A percentile compares a stretch with the other conserved stretches of the same genome.
phyloP scores from a whole-genome alignment of 2,113 vertebrate genomes.

The Chlorodrepanis virens region DNA sequence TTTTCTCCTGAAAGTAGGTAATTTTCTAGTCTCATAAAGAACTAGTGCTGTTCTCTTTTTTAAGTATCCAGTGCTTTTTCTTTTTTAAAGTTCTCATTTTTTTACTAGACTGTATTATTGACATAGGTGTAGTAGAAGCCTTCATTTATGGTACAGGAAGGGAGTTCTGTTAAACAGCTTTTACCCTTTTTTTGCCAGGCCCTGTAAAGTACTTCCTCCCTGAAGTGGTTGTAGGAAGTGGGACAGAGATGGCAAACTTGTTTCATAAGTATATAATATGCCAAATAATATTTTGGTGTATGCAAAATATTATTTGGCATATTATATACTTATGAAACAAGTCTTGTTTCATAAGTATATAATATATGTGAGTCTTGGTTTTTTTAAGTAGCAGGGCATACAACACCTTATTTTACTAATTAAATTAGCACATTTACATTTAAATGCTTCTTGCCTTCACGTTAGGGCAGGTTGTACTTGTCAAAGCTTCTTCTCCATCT shows the following conservation, averaged over 20 bases:
- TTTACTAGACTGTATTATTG: background rate
- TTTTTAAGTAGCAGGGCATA: background rate
- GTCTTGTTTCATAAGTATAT: background rate
- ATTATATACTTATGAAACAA: too few relatives aligned
- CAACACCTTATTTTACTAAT: background rate
- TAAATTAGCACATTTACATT: background rate
- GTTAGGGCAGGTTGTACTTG: background rate
- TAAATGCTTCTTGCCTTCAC: background rate
- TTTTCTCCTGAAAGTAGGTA: background rate
- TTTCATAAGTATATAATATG: background rate
- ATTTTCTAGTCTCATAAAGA: background rate
- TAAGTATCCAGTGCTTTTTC: background rate
- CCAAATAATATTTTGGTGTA: background rate
- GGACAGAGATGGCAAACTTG: background rate
- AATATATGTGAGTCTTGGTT: background rate
- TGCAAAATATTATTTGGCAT: background rate
- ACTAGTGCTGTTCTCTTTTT: background rate
- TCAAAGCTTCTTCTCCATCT: background rate
- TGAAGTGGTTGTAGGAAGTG: background rate
- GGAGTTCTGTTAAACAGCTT: background rate
- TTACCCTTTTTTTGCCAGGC: background rate
- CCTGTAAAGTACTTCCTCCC: background rate
- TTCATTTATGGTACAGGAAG: background rate
- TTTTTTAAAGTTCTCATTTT: background rate
- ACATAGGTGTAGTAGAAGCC: background rate